Conservation (phyloP, 2,888 invertebrate species). For the Nomada goodeniana region DNA sequence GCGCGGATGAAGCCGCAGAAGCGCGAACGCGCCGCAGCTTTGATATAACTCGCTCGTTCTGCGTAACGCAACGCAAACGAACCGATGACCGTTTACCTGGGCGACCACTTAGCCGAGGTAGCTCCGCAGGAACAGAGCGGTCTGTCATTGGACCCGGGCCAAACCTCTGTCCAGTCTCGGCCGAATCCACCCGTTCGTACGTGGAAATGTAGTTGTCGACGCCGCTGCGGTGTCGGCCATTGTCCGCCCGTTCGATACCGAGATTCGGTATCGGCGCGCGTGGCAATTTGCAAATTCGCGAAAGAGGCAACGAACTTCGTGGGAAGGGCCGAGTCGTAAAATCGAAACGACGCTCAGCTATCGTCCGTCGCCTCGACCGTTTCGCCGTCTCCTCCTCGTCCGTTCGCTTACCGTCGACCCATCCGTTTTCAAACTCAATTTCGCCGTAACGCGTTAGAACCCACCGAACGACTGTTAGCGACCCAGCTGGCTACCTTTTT, state of each 20-base stretch:
- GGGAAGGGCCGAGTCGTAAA: conserved; percentile 38
- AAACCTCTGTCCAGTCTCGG: conserved; percentile 24
- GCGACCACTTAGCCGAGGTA: neutral
- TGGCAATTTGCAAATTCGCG: neutral
- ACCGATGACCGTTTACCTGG: neutral
- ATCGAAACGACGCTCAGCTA: conserved; percentile 46
- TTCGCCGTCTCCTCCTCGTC: neutral
- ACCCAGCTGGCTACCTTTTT: neutral
- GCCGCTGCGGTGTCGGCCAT: conserved; percentile 10
- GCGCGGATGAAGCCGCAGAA: neutral
- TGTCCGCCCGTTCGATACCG: neutral
- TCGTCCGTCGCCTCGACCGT: conserved; percentile 27
- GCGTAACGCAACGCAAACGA: neutral
- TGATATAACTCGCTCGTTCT: neutral
- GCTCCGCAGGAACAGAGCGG: neutral
- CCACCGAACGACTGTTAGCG: conserved; percentile 14
- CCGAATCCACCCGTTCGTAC: conserved; percentile 14
- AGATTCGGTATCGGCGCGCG: too few species aligned
- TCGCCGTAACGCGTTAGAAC: conserved; percentile 48
- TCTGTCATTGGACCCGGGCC: conserved; percentile 20
- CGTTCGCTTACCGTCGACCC: neutral
- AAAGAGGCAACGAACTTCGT: too few species aligned
- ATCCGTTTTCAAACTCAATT: conserved; percentile 28
- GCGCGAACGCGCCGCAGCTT: neutral
- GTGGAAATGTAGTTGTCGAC: conserved; percentile 38